Percentiles rank a stretch among this genome's conserved stretches.
Evolutionary conservation across 2,113 vertebrate species (phyloP).

Genomic region (Paraplagusia blochii): DNA sequence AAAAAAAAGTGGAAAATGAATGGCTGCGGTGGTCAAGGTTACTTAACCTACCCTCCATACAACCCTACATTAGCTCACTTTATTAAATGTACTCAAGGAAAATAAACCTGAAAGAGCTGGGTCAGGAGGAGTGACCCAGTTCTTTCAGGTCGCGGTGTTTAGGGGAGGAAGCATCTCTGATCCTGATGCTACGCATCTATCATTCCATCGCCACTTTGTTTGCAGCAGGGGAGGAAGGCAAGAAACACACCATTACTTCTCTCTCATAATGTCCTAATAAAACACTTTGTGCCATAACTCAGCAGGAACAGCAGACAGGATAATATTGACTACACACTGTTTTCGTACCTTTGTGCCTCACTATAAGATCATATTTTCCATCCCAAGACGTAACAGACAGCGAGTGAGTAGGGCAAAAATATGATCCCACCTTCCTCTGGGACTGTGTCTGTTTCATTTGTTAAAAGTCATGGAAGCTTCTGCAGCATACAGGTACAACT

Average conservation of each 20-base stretch:
- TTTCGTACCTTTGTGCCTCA: constrained; percentile 34
- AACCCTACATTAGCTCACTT: constrained; percentile 24
- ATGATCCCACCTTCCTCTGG: constrained; percentile 31
- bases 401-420: background rate
- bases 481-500: constrained; percentile 38
- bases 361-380: constrained; percentile 57
- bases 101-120: background rate
- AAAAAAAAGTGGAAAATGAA: constrained; percentile 28
- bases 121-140: background rate
- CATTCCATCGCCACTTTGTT: constrained; percentile 27
- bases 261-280: constrained; percentile 35
- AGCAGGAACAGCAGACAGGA: constrained; percentile 39
- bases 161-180: constrained; percentile 34
- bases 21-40: constrained; percentile 46
- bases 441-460: constrained; percentile 39
- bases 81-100: constrained; percentile 11
- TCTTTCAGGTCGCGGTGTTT: constrained; percentile 20
- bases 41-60: constrained; percentile 16
- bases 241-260: constrained; percentile 36
- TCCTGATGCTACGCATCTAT: constrained; percentile 29
- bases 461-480: constrained; percentile 42
- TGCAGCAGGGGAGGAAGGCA: constrained; percentile 19
- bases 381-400: constrained; percentile 17
- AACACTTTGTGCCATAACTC: constrained; percentile 46
- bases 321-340: constrained; percentile 48